Evolutionary conservation across 1,140 invertebrate species (phyloP).

Genomic region (Pseudomyrmex pallidus): DNA sequence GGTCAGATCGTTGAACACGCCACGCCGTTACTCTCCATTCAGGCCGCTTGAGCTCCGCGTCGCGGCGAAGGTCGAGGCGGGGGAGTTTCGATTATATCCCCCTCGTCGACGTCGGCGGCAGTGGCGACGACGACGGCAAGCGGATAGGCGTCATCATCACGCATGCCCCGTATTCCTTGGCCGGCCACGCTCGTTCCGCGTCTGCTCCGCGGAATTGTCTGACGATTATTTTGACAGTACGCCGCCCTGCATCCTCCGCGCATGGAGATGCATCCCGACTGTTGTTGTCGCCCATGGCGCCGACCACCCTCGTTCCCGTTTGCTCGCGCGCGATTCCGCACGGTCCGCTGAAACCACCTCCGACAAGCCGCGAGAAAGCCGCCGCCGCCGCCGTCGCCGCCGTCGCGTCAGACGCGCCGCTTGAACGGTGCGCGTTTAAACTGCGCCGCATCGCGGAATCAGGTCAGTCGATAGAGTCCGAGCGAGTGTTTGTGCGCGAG

Average conservation of each 20-base stretch:
- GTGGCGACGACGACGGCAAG: constrained; percentile 15
- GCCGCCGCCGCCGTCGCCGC: no score
- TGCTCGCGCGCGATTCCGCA: neutral
- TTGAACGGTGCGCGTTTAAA: constrained; percentile 27
- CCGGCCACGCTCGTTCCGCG: neutral
- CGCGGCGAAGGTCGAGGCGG: constrained; percentile 8
- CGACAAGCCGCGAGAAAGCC: neutral
- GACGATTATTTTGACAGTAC: constrained; percentile 79
- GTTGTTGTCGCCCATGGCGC: neutral
- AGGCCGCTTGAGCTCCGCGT: neutral
- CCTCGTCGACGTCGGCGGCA: constrained; percentile 20
- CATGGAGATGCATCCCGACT: constrained; percentile 27
- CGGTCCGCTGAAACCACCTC: no score
- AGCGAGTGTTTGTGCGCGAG: constrained; percentile 47
- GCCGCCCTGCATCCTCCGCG: constrained; percentile 76
- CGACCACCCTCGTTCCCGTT: neutral
- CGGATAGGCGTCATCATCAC: constrained; percentile 65
- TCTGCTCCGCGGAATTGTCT: constrained; percentile 45
- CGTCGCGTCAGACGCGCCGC: constrained; percentile 10
- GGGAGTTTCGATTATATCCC: constrained; percentile 65
- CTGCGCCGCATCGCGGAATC: constrained; percentile 67
- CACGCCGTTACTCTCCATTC: constrained; percentile 48
- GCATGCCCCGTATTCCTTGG: constrained; percentile 74
- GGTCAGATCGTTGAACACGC: neutral
- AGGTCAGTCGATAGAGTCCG: constrained; percentile 78